A percentile compares a stretch with the other conserved stretches of the same genome.
These are phyloP conservation scores for Bombus picipes DNA, from an alignment of 1,140 invertebrate species.

Conservation along the genomic window DNA sequence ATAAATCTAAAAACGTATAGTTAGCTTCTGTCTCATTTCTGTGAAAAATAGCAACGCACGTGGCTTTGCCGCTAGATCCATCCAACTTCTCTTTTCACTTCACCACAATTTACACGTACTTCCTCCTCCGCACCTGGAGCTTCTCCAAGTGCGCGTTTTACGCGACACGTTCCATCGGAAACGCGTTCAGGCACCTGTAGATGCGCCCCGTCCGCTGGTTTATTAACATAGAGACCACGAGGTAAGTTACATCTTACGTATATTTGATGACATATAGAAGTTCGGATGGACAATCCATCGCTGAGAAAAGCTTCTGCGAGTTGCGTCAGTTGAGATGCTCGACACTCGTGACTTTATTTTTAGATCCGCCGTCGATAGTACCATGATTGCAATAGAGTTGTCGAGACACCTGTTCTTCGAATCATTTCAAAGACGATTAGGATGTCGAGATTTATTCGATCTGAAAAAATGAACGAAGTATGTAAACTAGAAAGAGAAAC, in stretches of 20 bases:
- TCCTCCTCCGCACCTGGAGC: constrained; percentile 64
- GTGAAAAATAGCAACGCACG: constrained; percentile 39
- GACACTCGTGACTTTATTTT: constrained; percentile 65
- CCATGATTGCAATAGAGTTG: constrained; percentile 54
- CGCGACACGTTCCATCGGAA: constrained; percentile 27
- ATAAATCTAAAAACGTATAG: not conserved
- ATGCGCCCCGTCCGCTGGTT: constrained; percentile 39
- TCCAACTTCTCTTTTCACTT: constrained; percentile 11
- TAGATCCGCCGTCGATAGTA: constrained; percentile 59
- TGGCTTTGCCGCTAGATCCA: constrained; percentile 29
- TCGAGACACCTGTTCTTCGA: constrained; percentile 63
- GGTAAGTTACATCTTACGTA: constrained; percentile 10
- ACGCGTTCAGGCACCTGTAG: constrained; percentile 66
- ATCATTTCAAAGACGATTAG: constrained; percentile 34
- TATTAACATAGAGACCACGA: constrained; percentile 53
- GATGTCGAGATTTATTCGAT: not conserved
- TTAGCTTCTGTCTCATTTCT: not conserved
- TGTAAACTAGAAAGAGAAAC: not conserved
- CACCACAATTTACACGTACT: constrained; percentile 27
- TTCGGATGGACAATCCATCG: constrained; percentile 34
- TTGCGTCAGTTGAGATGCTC: constrained; percentile 56
- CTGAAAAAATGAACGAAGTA: no score
- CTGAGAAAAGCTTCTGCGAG: constrained; percentile 41
- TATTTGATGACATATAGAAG: constrained; percentile 39
- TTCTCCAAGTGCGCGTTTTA: constrained; percentile 58